A percentile compares a stretch with the other conserved stretches of the same genome.
Conservation (phyloP, 2,888 invertebrate genomes). For the Trachelus troglodyta region DNA sequence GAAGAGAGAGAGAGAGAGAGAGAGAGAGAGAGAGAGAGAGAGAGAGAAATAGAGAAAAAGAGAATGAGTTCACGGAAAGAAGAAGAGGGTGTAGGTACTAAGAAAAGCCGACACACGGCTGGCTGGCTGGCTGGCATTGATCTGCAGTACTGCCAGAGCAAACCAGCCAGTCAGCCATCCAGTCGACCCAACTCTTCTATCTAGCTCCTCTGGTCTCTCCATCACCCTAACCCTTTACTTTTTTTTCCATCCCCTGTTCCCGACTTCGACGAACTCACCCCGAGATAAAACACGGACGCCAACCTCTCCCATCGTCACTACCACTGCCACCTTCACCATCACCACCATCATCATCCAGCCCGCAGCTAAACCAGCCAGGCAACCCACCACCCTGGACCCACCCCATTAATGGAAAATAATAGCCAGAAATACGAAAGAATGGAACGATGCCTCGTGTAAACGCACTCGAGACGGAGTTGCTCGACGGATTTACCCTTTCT, state of each 20-base stretch:
- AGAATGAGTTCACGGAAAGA: background rate
- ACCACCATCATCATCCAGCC: conserved; percentile 3
- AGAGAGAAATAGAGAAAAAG: conserved; percentile 33
- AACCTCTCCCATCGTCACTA: background rate
- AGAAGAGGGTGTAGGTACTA: conserved; percentile 25
- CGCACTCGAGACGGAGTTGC: conserved; percentile 46
- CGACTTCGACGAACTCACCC: conserved; percentile 12
- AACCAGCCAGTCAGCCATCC: conserved; percentile 17
- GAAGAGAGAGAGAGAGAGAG: conserved; percentile 38
- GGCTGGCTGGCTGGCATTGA: conserved; percentile 43
- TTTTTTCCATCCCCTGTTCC: conserved; percentile 11
- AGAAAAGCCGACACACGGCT: conserved; percentile 49
- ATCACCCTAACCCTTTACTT: conserved; percentile 17
- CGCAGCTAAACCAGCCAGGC: background rate
- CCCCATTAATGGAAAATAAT: conserved; percentile 39
- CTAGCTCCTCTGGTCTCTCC: conserved; percentile 14
- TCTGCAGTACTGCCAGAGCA: conserved; percentile 27
- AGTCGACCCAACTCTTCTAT: conserved; percentile 30
- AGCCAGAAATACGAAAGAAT: conserved; percentile 27
- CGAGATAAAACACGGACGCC: conserved; percentile 11
- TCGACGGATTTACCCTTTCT: conserved; percentile 37
- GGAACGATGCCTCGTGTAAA: background rate
- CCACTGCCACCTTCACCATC: too few relatives aligned
- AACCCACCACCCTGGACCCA: background rate
- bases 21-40: conserved; percentile 28